phyloP scores from a whole-genome alignment of 2,113 vertebrate species.

The Silurus glanis region DNA sequence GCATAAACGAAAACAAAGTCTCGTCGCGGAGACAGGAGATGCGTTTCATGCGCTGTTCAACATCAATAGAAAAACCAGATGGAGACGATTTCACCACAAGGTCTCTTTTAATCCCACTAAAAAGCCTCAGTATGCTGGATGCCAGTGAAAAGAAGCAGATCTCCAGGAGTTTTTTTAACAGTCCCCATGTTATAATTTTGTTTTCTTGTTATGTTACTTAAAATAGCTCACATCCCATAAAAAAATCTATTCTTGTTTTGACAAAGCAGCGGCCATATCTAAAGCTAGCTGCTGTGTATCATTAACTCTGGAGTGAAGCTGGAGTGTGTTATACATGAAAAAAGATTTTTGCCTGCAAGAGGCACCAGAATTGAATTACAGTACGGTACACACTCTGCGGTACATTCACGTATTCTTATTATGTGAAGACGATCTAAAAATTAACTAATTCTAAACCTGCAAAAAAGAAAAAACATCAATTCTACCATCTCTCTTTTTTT shows the following conservation, averaged over 20 bases:
- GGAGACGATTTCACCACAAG: slow-evolving; percentile 59
- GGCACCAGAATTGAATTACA: slow-evolving; percentile 17
- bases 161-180: slow-evolving; percentile 69
- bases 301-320: slow-evolving; percentile 39
- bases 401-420: slow-evolving; percentile 13
- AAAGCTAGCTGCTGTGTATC: slow-evolving; percentile 41
- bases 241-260: slow-evolving; percentile 76
- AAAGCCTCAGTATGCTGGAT: slow-evolving; percentile 58
- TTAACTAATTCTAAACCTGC: background rate
- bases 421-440: slow-evolving; percentile 17
- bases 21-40: slow-evolving; percentile 38
- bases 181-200: slow-evolving; percentile 65
- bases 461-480: background rate
- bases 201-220: slow-evolving; percentile 79
- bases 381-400: background rate
- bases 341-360: slow-evolving; percentile 35
- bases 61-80: slow-evolving; percentile 57
- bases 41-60: slow-evolving; percentile 40
- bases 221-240: slow-evolving; percentile 77
- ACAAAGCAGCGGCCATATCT: slow-evolving; percentile 72
- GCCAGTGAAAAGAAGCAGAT: slow-evolving; percentile 47
- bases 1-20: slow-evolving; percentile 30
- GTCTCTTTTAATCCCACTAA: slow-evolving; percentile 56
- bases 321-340: slow-evolving; percentile 43
- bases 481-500: background rate